Percentiles rank a stretch among this genome's conserved stretches.
phyloP scores from a whole-genome alignment of 2,797 vertebrate species.

The Chanos chanos region DNA sequence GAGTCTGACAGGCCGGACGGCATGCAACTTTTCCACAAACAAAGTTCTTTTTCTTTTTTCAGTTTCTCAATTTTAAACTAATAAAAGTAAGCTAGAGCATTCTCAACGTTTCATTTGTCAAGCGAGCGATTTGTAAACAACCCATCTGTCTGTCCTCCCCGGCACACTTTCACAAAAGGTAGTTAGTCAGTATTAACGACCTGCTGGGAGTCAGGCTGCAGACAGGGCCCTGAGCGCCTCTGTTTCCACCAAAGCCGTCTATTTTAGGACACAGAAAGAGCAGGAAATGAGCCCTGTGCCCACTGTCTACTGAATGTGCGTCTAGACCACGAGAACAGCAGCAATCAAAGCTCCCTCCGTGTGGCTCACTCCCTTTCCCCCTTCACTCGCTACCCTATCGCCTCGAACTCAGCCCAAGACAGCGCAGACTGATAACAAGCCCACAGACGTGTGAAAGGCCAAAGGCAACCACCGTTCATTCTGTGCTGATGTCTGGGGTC shows the following conservation, averaged over 20 bases:
- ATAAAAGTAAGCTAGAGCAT: constrained; percentile 10
- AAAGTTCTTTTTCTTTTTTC: too few species aligned
- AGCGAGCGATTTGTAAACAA: background rate
- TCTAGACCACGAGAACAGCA: constrained; percentile 1
- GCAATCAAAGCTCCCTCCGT: background rate
- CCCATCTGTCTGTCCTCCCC: background rate
- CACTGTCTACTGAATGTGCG: constrained; percentile 19
- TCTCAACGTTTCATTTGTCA: background rate
- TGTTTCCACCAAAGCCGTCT: constrained; percentile 45
- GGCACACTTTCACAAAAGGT: background rate
- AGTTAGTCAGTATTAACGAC: constrained; percentile 18
- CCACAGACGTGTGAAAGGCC: constrained; percentile 19
- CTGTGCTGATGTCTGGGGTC: constrained; percentile 35
- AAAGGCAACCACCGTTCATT: constrained; percentile 34
- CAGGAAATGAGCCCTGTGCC: constrained; percentile 59
- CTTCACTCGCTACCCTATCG: background rate
- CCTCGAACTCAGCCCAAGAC: background rate
- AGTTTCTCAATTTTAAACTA: too few species aligned
- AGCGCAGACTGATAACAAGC: background rate
- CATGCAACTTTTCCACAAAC: too few species aligned
- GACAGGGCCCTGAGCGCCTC: constrained; percentile 25
- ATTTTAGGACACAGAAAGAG: constrained; percentile 52
- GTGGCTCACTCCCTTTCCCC: background rate
- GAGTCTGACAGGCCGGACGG: too few species aligned
- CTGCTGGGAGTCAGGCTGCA: constrained; percentile 25